phyloP scores from a whole-genome alignment of 2,113 vertebrate genomes.

The Arizona elegans region DNA sequence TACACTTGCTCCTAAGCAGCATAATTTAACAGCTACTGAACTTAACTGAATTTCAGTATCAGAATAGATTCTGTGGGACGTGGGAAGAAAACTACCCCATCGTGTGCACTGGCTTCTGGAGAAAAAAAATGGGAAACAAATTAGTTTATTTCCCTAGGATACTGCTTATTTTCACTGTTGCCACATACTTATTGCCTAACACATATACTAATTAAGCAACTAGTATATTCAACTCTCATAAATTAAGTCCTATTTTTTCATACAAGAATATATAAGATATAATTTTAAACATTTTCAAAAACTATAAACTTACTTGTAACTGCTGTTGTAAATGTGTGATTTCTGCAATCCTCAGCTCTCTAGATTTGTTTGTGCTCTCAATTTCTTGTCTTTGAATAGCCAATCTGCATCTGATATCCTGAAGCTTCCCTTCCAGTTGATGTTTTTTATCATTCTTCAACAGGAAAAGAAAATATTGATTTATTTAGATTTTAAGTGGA shows the following conservation, averaged over 20 bases:
- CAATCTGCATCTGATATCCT: constrained; percentile 90
- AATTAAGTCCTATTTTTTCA: not conserved
- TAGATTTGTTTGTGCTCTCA: constrained; percentile 92
- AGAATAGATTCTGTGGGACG: not conserved
- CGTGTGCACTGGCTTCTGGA: not conserved
- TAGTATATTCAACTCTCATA: not conserved
- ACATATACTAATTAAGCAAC: not conserved
- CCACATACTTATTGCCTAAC: not conserved
- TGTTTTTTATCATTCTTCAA: constrained; percentile 91
- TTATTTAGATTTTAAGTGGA: not conserved
- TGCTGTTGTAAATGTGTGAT: constrained; percentile 95
- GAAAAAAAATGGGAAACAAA: not conserved
- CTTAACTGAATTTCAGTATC: not conserved
- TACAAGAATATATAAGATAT: not conserved
- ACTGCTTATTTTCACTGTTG: not conserved
- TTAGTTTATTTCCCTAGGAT: not conserved
- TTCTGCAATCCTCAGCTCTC: constrained; percentile 92
- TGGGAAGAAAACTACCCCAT: not conserved
- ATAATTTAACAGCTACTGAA: not conserved
- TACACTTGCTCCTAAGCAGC: not conserved
- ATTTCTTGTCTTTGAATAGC: constrained; percentile 90
- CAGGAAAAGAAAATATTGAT: constrained; percentile 11
- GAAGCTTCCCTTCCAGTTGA: constrained; percentile 94
- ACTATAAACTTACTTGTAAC: constrained; percentile 79
- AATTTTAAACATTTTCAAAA: not conserved